Base-by-base conservation (phyloP, 2,888 invertebrate species). In the Liodrosophila aerea region DNA sequence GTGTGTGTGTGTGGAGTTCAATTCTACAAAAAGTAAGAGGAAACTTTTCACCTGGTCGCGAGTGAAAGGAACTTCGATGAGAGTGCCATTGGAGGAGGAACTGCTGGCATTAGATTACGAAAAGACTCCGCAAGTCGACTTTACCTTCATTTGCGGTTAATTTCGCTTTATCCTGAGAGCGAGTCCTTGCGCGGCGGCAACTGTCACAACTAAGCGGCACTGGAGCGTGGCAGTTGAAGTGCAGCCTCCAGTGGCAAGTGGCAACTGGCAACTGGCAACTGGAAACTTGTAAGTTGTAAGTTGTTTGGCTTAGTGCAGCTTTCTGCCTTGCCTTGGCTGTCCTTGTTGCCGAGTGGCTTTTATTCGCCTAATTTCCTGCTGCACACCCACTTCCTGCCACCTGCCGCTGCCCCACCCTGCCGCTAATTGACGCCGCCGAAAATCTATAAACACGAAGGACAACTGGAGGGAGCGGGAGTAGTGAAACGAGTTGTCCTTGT, bases 301-400 rank as follows among this genome's bases (percentile, higher is more conserved):
- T 76, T 58, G 57, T 56, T 54, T 63, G 62, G 64, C 60, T 76
- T 67, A 67, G 50, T 67, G 76, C 63, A 71, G 51, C 46, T 56
- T 50, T 33, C n/a, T n/a, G n/a, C n/a, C n/a, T n/a, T n/a, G n/a
- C n/a, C n/a, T n/a, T n/a, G n/a, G n/a, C n/a, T 41, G 52, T 54
- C 29, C 44, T 47, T 37, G 29, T 9, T 11, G 11, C 52, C 12
- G 4, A 33, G 29, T 29, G 31, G 57, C 68, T 57, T 63, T 74
- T 68, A 77, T 68, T 82, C 83, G 61, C 45, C 75, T 64, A 82
- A 78, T 71, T 77, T 80, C 83, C 85, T n/a, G 69, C 39, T 50
- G 43, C 61, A 52, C 57, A 58, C 49, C 67, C 68, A 57, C 80
- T 57, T 60, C 58, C 54, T 59, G 41, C 54, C 68, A n/a, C n/a